Percentiles rank a stretch among this genome's conserved stretches.
Evolutionary conservation across 2,113 vertebrate genomes (phyloP).

Genomic region (Sterrhoptilus dennistouni): DNA sequence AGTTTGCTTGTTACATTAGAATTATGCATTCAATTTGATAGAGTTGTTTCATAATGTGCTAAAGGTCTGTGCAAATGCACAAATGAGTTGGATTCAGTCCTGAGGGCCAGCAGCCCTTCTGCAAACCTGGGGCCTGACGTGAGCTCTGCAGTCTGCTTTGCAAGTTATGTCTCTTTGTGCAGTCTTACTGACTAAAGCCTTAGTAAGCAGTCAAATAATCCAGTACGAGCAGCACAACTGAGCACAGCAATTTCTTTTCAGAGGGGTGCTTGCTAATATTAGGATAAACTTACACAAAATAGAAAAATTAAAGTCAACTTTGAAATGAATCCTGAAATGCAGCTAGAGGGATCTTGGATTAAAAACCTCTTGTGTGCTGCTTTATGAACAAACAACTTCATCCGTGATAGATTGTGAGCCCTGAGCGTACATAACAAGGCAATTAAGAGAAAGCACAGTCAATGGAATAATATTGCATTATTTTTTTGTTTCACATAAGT

Average conservation of each 20-base stretch:
- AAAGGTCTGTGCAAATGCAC: not conserved
- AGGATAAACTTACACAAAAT: conserved; percentile 24
- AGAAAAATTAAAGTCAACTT: conserved; percentile 36
- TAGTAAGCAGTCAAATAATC: not conserved
- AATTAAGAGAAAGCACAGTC: conserved; percentile 51
- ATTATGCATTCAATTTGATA: not conserved
- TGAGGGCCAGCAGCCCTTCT: not conserved
- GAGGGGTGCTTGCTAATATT: not conserved
- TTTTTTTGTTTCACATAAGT: conserved; percentile 61
- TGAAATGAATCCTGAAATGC: conserved; percentile 45
- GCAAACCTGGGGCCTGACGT: not conserved
- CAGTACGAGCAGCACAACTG: not conserved
- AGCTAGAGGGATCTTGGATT: conserved; percentile 49
- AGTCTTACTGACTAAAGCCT: not conserved
- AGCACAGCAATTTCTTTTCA: conserved; percentile 31
- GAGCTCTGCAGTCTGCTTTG: not conserved
- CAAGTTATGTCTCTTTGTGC: not conserved
- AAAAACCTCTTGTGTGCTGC: conserved; percentile 33
- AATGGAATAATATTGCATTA: conserved; percentile 38
- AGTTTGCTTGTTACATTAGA: not conserved
- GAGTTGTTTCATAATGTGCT: not conserved
- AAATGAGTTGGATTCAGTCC: not conserved
- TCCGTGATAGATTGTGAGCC: conserved; percentile 27
- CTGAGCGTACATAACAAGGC: conserved; percentile 41
- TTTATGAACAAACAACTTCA: conserved; percentile 52